Percentiles rank a stretch among this genome's conserved stretches.
These are phyloP conservation scores for Gallirallus australis DNA, from an alignment of 2,797 vertebrate species.

Conservation along the genomic window DNA sequence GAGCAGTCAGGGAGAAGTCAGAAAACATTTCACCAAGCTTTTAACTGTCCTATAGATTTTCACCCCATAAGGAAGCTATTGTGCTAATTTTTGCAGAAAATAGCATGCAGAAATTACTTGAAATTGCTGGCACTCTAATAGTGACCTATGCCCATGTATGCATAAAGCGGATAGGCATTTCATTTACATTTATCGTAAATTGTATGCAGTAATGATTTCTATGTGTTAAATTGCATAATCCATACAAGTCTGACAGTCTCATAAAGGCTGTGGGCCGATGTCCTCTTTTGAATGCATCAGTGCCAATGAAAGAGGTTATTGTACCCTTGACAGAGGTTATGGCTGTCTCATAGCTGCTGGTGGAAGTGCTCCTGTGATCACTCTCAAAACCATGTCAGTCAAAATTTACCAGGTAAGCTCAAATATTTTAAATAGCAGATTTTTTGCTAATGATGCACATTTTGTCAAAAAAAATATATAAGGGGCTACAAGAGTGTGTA, in stretches of 20 bases:
- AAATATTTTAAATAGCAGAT: neutral
- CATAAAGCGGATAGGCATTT: constrained; percentile 51
- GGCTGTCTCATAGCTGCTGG: neutral
- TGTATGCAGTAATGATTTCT: constrained; percentile 50
- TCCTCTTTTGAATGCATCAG: constrained; percentile 23
- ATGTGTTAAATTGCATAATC: constrained; percentile 67
- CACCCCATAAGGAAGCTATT: neutral
- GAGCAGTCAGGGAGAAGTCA: neutral
- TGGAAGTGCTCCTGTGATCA: neutral
- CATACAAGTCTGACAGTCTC: constrained; percentile 47
- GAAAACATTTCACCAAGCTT: neutral
- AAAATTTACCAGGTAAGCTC: neutral
- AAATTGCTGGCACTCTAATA: constrained; percentile 52
- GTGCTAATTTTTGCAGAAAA: constrained; percentile 40
- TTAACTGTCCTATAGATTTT: constrained; percentile 32
- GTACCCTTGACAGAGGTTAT: constrained; percentile 26
- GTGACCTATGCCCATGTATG: constrained; percentile 45
- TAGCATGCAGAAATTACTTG: constrained; percentile 40
- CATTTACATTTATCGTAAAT: constrained; percentile 46
- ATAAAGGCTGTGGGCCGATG: constrained; percentile 7
- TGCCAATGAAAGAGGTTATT: constrained; percentile 14
- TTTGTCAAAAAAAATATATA: neutral
- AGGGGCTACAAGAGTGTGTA: neutral
- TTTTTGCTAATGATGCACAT: neutral
- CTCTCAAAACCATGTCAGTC: neutral